Evolutionary conservation across 2,113 vertebrate genomes (phyloP).

Genomic region (Athene noctua): DNA sequence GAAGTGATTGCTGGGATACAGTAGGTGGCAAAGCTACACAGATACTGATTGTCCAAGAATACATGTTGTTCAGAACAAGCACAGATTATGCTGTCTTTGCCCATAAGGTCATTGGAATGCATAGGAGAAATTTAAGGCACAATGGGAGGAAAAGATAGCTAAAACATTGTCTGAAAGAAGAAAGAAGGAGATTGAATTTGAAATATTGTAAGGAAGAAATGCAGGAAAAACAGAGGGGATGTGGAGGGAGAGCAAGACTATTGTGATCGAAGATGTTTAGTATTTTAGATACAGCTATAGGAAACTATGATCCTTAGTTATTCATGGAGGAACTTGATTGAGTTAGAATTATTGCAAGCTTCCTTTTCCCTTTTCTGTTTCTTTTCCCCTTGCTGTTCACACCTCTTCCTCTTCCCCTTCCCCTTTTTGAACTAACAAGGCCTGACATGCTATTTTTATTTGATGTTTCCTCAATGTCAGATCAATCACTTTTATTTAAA

Average conservation of each 20-base stretch:
- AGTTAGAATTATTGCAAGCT: not conserved
- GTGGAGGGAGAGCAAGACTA: not conserved
- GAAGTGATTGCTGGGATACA: not conserved
- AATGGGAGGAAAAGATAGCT: not conserved
- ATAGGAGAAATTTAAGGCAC: not conserved
- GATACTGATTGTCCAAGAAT: not conserved
- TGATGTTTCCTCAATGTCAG: not conserved
- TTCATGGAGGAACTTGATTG: not conserved
- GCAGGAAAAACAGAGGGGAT: not conserved
- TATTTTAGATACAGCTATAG: not conserved
- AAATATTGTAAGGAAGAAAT: not conserved
- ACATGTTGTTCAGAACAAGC: not conserved
- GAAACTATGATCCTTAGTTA: not conserved
- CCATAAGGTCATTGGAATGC: not conserved
- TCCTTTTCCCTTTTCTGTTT: not conserved
- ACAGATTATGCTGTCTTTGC: not conserved
- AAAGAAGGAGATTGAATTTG: not conserved
- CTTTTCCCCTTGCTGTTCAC: not conserved
- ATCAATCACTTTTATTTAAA: slow-evolving; percentile 24
- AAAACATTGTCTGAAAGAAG: not conserved
- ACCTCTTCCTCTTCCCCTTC: not conserved
- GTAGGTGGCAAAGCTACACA: not conserved
- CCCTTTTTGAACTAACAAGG: not conserved
- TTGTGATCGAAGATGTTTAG: not conserved
- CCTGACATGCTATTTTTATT: not conserved